These are phyloP conservation scores for Calameuta pallipes DNA, from an alignment of 2,888 invertebrate genomes.

Conservation along the genomic window DNA sequence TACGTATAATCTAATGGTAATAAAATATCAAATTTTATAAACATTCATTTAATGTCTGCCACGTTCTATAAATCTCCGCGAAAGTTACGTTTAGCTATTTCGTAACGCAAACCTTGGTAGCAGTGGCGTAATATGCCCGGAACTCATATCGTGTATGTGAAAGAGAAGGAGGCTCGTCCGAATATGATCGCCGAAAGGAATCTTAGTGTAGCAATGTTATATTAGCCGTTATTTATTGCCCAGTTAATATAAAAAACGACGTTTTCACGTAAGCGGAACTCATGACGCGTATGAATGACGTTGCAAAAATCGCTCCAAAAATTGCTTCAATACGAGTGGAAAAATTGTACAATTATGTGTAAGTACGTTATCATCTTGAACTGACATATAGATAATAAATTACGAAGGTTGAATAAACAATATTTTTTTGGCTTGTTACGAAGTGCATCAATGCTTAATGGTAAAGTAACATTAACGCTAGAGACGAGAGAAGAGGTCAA, in stretches of 20 bases:
- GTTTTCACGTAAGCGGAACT: not conserved
- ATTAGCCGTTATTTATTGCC: not conserved
- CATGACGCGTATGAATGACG: not conserved
- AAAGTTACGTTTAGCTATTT: too few species aligned
- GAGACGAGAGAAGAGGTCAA: not conserved
- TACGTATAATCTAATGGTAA: too few species aligned
- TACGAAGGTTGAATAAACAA: not conserved
- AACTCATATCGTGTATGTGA: too few species aligned
- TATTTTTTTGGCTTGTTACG: not conserved
- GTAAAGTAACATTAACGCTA: not conserved
- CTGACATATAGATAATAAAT: not conserved
- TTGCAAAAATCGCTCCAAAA: not conserved
- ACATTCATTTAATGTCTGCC: too few species aligned
- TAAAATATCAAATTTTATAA: too few species aligned
- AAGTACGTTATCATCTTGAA: not conserved
- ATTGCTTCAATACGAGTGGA: not conserved
- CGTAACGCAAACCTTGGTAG: too few species aligned
- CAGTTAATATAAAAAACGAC: not conserved
- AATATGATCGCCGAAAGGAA: not conserved
- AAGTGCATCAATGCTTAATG: not conserved
- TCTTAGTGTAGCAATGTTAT: not conserved
- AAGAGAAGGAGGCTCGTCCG: not conserved
- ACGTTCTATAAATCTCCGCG: too few species aligned
- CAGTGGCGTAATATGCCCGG: too few species aligned
- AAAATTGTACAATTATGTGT: not conserved